These are phyloP conservation scores for Lasioglossum figueresi DNA, from an alignment of 2,888 invertebrate species.

Conservation along the genomic window DNA sequence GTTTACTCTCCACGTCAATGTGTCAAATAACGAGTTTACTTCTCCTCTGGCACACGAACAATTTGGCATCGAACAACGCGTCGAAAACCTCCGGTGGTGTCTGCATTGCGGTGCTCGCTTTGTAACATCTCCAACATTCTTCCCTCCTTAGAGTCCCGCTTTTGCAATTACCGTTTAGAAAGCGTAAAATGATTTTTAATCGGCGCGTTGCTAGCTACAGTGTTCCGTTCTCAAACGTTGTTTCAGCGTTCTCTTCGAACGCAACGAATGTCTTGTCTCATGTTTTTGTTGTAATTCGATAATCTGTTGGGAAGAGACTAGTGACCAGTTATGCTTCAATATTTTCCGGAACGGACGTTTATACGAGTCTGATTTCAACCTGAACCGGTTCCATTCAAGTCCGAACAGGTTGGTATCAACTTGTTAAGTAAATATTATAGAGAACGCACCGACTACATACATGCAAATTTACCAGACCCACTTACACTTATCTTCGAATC, in stretches of 20 bases:
- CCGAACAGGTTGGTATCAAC: neutral
- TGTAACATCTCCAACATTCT: conserved; percentile 37
- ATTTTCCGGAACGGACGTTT: neutral
- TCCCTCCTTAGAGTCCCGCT: neutral
- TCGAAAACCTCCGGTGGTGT: neutral
- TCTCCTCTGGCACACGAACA: conserved; percentile 31
- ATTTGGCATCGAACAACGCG: conserved; percentile 36
- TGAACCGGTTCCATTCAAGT: neutral
- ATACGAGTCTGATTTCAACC: neutral
- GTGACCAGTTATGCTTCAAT: neutral
- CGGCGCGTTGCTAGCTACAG: neutral
- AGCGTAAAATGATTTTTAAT: conserved; percentile 31
- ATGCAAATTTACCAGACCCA: neutral
- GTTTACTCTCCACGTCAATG: conserved; percentile 9
- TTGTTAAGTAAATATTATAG: neutral
- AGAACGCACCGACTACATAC: neutral
- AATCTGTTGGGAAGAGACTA: neutral
- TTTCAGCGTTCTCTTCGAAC: neutral
- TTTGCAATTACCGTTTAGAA: neutral
- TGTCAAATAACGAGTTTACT: conserved; percentile 12
- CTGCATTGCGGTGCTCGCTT: conserved; percentile 56
- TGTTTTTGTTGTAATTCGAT: neutral
- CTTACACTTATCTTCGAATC: neutral
- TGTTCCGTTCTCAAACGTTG: neutral
- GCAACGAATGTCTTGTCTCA: neutral